Conservation (phyloP, 2,797 vertebrate genomes). For the Decapterus maruadsi region DNA sequence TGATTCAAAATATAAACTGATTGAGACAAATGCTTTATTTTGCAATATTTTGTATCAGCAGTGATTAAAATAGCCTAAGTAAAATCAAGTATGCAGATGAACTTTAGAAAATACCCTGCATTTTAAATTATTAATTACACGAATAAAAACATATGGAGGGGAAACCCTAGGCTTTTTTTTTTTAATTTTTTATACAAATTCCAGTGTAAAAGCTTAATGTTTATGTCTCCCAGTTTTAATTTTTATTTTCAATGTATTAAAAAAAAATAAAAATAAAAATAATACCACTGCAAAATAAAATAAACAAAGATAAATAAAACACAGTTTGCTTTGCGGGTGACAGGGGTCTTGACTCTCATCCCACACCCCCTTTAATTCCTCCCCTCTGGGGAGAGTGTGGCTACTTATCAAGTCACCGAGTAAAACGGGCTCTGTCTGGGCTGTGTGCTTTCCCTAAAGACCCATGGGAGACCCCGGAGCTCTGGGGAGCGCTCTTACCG, state of each 20-base stretch:
- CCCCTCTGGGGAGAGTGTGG: constrained; percentile 84
- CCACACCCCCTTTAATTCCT: constrained; percentile 84
- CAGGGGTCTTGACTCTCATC: constrained; percentile 82
- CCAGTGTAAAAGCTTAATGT: not conserved
- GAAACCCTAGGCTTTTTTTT: not conserved
- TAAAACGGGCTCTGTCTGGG: constrained; percentile 86
- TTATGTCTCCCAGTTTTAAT: not conserved
- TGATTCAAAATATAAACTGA: not conserved
- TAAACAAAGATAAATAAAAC: constrained; percentile 61
- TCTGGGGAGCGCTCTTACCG: constrained; percentile 81
- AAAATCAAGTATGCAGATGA: not conserved
- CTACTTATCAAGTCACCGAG: constrained; percentile 89
- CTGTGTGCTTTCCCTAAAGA: constrained; percentile 86
- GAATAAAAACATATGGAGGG: not conserved
- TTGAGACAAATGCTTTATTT: not conserved
- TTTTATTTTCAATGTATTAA: not conserved
- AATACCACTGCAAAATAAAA: constrained; percentile 35
- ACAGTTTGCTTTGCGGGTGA: constrained; percentile 83
- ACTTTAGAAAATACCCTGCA: not conserved
- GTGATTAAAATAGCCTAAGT: not conserved
- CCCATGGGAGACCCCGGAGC: constrained; percentile 80
- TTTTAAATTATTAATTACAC: not conserved
- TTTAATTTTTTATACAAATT: not conserved
- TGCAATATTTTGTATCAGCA: not conserved
- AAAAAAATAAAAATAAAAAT: not conserved